Percentiles rank a stretch among this genome's conserved stretches.
Evolutionary conservation across 2,888 invertebrate species (phyloP).

Genomic region (Matsumyia berberina): DNA sequence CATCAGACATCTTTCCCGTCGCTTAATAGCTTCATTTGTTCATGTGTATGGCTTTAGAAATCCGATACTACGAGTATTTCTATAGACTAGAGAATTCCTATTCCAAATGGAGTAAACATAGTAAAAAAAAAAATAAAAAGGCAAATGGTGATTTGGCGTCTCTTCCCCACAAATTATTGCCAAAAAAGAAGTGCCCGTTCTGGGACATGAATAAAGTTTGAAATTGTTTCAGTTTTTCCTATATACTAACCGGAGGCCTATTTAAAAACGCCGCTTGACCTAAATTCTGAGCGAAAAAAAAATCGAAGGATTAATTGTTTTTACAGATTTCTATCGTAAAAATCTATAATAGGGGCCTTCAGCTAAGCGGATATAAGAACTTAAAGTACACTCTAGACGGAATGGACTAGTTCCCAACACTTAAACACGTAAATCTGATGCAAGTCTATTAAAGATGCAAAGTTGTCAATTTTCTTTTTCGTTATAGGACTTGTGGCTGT

Average conservation of each 20-base stretch:
- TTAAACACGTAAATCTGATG: conserved; percentile 62
- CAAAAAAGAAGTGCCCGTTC: background rate
- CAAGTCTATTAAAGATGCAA: conserved; percentile 38
- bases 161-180: background rate
- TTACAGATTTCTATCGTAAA: conserved; percentile 48
- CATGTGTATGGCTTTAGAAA: background rate
- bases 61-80: background rate
- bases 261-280: conserved; percentile 55
- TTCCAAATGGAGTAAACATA: background rate
- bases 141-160: background rate
- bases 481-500: conserved; percentile 15
- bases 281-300: conserved; percentile 32
- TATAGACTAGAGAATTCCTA: no score
- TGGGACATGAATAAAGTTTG: conserved; percentile 31
- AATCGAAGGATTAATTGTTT: conserved; percentile 46
- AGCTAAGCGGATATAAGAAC: conserved; percentile 30
- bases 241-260: background rate
- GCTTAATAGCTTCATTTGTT: conserved; percentile 11
- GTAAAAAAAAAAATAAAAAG: background rate
- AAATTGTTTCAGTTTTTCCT: conserved; percentile 16
- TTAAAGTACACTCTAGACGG: conserved; percentile 8
- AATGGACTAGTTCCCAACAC: conserved; percentile 44
- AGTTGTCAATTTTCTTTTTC: conserved; percentile 31
- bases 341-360: conserved; percentile 41
- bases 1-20: conserved; percentile 20